These are phyloP conservation scores for Candidula unifasciata DNA, from an alignment of 2,888 invertebrate genomes.

Conservation along the genomic window DNA sequence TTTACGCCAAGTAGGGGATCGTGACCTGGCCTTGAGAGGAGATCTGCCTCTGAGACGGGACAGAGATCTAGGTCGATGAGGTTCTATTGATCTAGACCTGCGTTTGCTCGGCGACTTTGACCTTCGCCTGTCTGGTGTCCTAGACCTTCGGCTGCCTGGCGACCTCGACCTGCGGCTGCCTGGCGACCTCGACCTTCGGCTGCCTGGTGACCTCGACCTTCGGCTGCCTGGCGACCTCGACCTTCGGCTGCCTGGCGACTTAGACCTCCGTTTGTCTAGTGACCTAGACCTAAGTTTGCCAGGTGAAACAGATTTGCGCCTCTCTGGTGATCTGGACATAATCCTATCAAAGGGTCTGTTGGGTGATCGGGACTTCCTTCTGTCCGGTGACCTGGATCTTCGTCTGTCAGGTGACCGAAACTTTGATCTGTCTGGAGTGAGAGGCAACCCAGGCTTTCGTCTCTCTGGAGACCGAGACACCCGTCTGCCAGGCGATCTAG, in stretches of 20 bases:
- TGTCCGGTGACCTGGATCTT: background rate
- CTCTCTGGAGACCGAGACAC: background rate
- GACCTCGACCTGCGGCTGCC: background rate
- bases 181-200: background rate
- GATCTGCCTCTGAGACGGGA: too few species aligned
- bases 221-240: slow-evolving; percentile 1
- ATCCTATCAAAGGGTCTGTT: background rate
- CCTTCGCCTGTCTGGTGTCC: background rate
- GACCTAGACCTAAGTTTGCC: background rate
- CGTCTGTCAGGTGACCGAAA: slow-evolving; percentile 11
- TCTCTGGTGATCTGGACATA: background rate
- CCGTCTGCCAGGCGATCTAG: background rate
- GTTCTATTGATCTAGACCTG: background rate
- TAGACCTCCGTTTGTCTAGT: background rate
- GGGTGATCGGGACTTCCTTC: slow-evolving; percentile 20
- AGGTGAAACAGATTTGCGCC: background rate
- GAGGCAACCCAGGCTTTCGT: background rate
- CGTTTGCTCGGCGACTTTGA: background rate
- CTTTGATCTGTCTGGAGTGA: background rate
- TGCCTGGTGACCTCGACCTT: background rate
- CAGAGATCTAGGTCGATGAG: background rate
- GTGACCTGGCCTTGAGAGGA: background rate
- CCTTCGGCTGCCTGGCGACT: background rate
- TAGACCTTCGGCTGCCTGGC: background rate
- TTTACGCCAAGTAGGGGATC: background rate